Percentiles rank a stretch among this genome's conserved stretches.
These are phyloP conservation scores for Gobiocypris rarus DNA, from an alignment of 2,113 vertebrate genomes.

Conservation along the genomic window DNA sequence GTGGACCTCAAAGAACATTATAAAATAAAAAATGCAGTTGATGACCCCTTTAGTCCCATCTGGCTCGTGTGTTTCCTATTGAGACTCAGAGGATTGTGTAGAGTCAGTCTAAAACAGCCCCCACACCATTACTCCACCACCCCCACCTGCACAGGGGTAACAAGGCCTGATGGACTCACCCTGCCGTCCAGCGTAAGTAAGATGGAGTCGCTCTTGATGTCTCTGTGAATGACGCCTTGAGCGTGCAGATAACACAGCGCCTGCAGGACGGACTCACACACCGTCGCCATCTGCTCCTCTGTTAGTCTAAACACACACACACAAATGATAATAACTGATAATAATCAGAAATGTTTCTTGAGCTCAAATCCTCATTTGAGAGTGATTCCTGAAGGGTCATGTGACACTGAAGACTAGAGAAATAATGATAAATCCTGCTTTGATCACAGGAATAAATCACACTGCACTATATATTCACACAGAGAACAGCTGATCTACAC, in stretches of 20 bases:
- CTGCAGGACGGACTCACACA: constrained; percentile 89
- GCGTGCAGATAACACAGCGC: constrained; percentile 88
- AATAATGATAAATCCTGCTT: background rate
- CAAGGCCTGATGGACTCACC: too few species aligned
- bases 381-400: background rate
- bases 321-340: background rate
- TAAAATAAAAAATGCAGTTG: too few species aligned
- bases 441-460: background rate
- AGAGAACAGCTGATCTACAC: background rate
- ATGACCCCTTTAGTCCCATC: too few species aligned
- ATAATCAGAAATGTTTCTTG: background rate
- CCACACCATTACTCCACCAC: too few species aligned
- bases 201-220: constrained; percentile 96
- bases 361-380: background rate
- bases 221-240: constrained; percentile 91
- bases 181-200: constrained; percentile 87
- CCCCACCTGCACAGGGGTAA: too few species aligned
- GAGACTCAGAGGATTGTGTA: too few species aligned
- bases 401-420: background rate
- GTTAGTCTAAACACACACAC: constrained; percentile 76
- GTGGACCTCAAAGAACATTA: too few species aligned
- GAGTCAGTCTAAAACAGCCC: too few species aligned
- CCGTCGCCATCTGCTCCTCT: constrained; percentile 91
- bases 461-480: background rate
- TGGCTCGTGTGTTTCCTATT: too few species aligned